A percentile compares a stretch with the other conserved stretches of the same genome.
Conservation (phyloP, 1,140 invertebrate genomes). For the Asobara japonica region DNA sequence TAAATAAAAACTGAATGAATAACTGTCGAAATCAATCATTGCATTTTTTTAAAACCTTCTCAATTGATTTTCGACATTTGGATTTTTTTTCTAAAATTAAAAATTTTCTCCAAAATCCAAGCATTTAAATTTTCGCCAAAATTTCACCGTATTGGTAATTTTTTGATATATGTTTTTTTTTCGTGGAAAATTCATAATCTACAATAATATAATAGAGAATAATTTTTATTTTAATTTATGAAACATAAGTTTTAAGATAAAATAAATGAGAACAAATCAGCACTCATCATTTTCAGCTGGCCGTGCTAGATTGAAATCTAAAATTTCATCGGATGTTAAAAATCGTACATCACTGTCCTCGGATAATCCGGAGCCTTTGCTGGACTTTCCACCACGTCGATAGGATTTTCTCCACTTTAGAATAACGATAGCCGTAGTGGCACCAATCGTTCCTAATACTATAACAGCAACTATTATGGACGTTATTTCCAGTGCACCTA, state of each 20-base stretch:
- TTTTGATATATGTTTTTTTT: no score
- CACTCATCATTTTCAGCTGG: constrained; percentile 54
- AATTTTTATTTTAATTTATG: neutral
- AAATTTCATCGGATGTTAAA: constrained; percentile 67
- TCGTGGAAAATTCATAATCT: no score
- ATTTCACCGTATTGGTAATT: no score
- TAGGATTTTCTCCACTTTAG: constrained; percentile 51
- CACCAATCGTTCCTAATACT: constrained; percentile 42
- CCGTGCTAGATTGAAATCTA: constrained; percentile 67
- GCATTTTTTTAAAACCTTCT: no score
- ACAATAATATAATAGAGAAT: neutral
- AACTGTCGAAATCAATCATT: no score
- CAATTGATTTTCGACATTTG: no score
- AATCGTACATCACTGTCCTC: constrained; percentile 70
- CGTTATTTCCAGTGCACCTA: constrained; percentile 46
- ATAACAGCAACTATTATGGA: constrained; percentile 46
- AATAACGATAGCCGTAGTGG: constrained; percentile 46
- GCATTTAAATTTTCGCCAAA: no score
- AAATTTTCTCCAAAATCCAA: no score
- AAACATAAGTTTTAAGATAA: neutral
- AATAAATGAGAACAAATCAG: constrained; percentile 27
- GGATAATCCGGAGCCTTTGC: constrained; percentile 52
- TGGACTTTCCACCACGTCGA: constrained; percentile 44
- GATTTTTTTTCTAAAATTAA: no score
- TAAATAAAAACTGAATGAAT: no score